Conservation (phyloP, 2,888 invertebrate genomes). For the Malachius bipustulatus region DNA sequence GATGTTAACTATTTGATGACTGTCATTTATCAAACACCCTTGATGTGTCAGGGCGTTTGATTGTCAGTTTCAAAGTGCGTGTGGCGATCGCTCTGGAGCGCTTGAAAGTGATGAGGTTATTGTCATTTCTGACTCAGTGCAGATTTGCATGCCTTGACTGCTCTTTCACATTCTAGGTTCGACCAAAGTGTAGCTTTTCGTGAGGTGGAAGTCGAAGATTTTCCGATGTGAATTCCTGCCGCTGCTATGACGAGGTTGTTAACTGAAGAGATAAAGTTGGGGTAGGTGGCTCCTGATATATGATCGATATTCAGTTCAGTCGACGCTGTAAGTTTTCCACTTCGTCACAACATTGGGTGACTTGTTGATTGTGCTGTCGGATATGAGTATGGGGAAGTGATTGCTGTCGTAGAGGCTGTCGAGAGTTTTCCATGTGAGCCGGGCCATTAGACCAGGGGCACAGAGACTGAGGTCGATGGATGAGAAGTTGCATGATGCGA, state of each 20-base stretch:
- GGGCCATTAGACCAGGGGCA: too few relatives aligned
- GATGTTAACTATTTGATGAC: background rate
- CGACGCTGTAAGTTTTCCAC: conserved; percentile 10
- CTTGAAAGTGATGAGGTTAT: conserved; percentile 16
- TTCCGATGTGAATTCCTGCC: conserved; percentile 9
- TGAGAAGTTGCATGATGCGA: too few relatives aligned
- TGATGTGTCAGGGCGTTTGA: conserved; percentile 10
- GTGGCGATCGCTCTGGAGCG: conserved; percentile 9
- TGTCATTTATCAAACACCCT: background rate
- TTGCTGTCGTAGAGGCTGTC: too few relatives aligned
- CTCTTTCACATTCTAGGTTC: conserved; percentile 13
- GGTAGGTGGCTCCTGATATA: conserved; percentile 1
- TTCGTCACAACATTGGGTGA: conserved; percentile 2
- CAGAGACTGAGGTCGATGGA: too few relatives aligned
- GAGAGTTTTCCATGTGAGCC: too few relatives aligned
- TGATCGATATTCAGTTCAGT: conserved; percentile 9
- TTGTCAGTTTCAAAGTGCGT: conserved; percentile 10
- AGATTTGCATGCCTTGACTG: conserved; percentile 11
- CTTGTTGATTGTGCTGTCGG: too few relatives aligned
- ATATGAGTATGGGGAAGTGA: too few relatives aligned
- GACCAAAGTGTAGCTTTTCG: conserved; percentile 14
- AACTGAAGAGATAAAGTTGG: conserved; percentile 3
- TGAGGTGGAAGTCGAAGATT: background rate
- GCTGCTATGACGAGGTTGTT: conserved; percentile 6
- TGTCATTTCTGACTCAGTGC: conserved; percentile 10